These are phyloP conservation scores for Sturnus vulgaris DNA, from an alignment of 2,113 vertebrate species.

Conservation along the genomic window DNA sequence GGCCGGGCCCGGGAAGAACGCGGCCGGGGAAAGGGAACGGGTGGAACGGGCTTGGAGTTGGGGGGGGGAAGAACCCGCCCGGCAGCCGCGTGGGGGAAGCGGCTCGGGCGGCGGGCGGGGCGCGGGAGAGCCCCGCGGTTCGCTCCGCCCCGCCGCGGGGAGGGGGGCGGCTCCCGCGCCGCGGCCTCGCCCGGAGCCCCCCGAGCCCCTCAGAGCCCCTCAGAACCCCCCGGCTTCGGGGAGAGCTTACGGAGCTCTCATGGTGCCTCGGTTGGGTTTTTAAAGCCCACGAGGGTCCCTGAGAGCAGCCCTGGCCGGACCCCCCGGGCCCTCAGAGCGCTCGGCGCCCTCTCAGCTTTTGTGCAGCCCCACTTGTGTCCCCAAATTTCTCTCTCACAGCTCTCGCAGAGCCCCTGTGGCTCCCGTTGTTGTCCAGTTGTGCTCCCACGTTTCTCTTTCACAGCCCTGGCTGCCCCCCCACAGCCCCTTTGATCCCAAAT, in stretches of 20 bases:
- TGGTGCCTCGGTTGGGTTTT: background rate
- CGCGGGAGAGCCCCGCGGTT: background rate
- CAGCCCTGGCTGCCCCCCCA: background rate
- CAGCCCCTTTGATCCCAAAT: background rate
- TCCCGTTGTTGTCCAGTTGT: background rate
- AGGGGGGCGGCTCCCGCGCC: background rate
- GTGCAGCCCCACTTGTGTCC: too few species aligned
- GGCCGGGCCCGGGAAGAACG: background rate
- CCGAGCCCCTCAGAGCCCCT: background rate
- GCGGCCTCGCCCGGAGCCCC: background rate
- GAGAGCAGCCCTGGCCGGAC: background rate
- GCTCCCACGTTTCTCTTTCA: background rate
- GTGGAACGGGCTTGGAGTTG: background rate
- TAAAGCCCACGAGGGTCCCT: background rate
- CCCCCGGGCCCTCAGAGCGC: background rate
- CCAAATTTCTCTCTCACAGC: background rate
- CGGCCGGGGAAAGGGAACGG: background rate
- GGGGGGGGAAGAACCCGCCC: background rate
- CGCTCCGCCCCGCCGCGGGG: too few species aligned
- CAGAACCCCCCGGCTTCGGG: background rate
- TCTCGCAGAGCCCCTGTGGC: background rate
- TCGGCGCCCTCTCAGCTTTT: too few species aligned
- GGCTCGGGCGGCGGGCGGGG: background rate
- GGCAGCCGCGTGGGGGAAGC: background rate
- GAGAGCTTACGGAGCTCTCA: rapidly evolving